phyloP scores from a whole-genome alignment of 1,140 invertebrate genomes.

The Matsumurasca onukii region DNA sequence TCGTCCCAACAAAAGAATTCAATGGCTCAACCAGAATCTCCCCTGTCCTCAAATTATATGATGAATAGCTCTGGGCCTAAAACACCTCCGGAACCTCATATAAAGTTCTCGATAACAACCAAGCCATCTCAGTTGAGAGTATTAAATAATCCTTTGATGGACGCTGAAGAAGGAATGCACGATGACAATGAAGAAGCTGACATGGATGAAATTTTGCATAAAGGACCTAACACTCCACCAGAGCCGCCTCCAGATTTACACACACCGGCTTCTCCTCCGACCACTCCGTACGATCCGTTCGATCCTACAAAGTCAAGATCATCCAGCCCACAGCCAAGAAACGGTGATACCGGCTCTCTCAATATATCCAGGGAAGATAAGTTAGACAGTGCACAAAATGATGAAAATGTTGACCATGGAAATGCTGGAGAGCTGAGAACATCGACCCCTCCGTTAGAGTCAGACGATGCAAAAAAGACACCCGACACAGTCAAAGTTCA shows the following conservation, averaged over 20 bases:
- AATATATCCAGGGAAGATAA: slow-evolving; percentile 28
- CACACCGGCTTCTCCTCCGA: slow-evolving; percentile 55
- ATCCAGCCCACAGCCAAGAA: slow-evolving; percentile 45
- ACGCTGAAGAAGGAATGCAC: slow-evolving; percentile 49
- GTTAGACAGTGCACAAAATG: slow-evolving; percentile 20
- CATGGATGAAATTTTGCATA: slow-evolving; percentile 47
- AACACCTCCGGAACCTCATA: slow-evolving; percentile 70
- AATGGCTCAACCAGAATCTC: slow-evolving; percentile 36
- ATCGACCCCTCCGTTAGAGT: slow-evolving; percentile 33
- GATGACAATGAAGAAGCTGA: slow-evolving; percentile 50
- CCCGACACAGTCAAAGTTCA: slow-evolving; percentile 32
- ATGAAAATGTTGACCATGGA: slow-evolving; percentile 20
- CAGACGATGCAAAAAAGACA: slow-evolving; percentile 33
- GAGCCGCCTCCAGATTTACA: slow-evolving; percentile 53
- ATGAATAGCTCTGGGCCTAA: slow-evolving; percentile 59
- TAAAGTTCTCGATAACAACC: slow-evolving; percentile 64
- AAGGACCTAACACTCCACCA: slow-evolving; percentile 64
- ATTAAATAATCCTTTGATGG: slow-evolving; percentile 62
- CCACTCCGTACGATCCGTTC: slow-evolving; percentile 80
- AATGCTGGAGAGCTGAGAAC: slow-evolving; percentile 23
- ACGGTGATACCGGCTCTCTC: neutral
- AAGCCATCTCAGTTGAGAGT: slow-evolving; percentile 59
- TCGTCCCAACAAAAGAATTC: slow-evolving; percentile 15
- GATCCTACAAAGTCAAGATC: slow-evolving; percentile 83
- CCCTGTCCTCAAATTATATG: slow-evolving; percentile 34